Base-by-base conservation (phyloP, 2,113 vertebrate species). In the Ameiurus melas region DNA sequence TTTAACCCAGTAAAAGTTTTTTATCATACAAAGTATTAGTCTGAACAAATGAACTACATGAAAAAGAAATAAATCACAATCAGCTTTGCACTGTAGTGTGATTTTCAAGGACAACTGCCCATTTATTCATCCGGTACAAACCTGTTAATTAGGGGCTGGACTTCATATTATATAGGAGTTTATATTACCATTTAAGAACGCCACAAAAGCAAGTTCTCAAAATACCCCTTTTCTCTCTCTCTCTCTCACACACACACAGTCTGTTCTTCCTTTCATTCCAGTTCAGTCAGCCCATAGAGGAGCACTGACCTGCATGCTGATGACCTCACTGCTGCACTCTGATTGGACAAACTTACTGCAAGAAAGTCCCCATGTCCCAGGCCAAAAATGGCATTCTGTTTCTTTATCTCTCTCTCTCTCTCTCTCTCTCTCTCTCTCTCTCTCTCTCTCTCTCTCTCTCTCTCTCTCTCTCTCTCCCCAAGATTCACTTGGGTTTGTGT, bases 191-290 rank as follows among this genome's bases (percentile, higher is more conserved):
- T 84, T 87, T 89, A 78, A 88, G 84, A 88, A 86, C 51, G 64
- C 17, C 47, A 88, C 86, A 88, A 83, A 89, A 77, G 51, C 86
- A 73, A 87, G 9, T 85, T 86, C 51, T 71, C 75, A 83, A 75
- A 87, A 77, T 86, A 73, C 85, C 83, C 85, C 16, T 57, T 55
- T 12, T 47, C 10, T 22, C 5, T 14, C 7, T 57, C 55, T 19
- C 47, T 51, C 47, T 51, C 47, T 51, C 47, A 84, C 83, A 51
- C 70, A 78, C 64, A 77, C 16, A 68, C 43, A 55, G 83, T 87
- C 70, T 83, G 84, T 91, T 89, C 91, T 75, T 57, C 47, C 2
- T 89, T 91, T 90, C 85, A 86, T 90, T 89, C 87, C 87, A 90
- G 83, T 83, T 91, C 86, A 90, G 85, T 89, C 87, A 79, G 55